A percentile compares a stretch with the other conserved stretches of the same genome.
These are phyloP conservation scores for Drosophila phalerata DNA, from an alignment of 2,888 invertebrate species.

Conservation along the genomic window DNA sequence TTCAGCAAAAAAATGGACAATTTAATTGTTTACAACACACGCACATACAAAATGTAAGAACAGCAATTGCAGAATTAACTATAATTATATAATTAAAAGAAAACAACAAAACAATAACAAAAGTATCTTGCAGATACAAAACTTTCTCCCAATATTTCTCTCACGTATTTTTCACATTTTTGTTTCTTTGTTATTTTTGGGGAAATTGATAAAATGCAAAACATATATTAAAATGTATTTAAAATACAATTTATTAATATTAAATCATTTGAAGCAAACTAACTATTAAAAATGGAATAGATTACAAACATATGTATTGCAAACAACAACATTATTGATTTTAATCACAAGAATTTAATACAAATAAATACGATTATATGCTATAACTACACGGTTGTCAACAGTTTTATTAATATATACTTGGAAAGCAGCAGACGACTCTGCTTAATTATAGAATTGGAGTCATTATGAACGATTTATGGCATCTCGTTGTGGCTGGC, in stretches of 20 bases:
- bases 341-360: slow-evolving; percentile 74
- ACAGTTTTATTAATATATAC: neutral
- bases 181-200: slow-evolving; percentile 21
- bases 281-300: slow-evolving; percentile 76
- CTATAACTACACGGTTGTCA: slow-evolving; percentile 6
- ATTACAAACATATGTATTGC: slow-evolving; percentile 48
- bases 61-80: slow-evolving; percentile 5
- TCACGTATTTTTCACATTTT: slow-evolving; percentile 16
- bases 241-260: slow-evolving; percentile 69
- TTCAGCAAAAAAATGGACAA: slow-evolving; percentile 49
- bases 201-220: slow-evolving; percentile 40
- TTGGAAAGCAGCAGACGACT: neutral
- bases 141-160: slow-evolving; percentile 1
- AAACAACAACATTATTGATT: slow-evolving; percentile 63
- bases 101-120: neutral
- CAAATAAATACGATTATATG: slow-evolving; percentile 59
- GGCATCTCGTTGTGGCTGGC: slow-evolving; percentile 1
- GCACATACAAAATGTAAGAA: slow-evolving; percentile 39
- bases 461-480: slow-evolving; percentile 10
- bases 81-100: slow-evolving; percentile 12
- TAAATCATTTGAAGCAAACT: slow-evolving; percentile 71
- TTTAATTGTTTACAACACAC: slow-evolving; percentile 67
- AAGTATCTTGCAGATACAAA: slow-evolving; percentile 25
- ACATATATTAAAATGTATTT: slow-evolving; percentile 70
- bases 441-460: slow-evolving; percentile 33